Conservation (phyloP, 2,888 invertebrate species). For the Ditylenchus weischeri region DNA sequence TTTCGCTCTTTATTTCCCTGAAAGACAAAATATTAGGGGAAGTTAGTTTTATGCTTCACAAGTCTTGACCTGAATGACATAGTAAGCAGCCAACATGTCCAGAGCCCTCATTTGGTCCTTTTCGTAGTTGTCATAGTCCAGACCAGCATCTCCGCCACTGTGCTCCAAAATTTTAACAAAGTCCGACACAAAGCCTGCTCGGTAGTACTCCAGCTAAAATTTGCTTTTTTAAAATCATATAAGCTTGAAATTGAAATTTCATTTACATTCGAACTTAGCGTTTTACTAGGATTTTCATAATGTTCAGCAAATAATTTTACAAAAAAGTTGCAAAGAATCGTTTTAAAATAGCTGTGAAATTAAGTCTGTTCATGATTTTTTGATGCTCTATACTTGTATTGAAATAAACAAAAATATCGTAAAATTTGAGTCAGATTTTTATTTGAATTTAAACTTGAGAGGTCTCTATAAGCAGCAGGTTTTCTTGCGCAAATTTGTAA, state of each 20-base stretch:
- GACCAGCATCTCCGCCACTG: constrained; percentile 79
- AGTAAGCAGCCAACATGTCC: constrained; percentile 96
- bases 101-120: constrained; percentile 94
- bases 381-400: no score
- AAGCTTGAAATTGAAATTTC: background rate
- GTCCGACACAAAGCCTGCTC: constrained; percentile 83
- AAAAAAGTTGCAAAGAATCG: no score
- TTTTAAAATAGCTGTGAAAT: no score
- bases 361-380: no score
- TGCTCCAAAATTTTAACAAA: constrained; percentile 90
- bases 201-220: constrained; percentile 87
- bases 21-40: constrained; percentile 13
- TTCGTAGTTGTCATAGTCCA: constrained; percentile 78
- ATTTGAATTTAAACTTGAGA: no score
- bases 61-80: constrained; percentile 71
- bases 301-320: no score
- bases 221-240: background rate
- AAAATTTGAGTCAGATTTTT: no score
- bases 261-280: background rate
- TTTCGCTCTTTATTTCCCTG: constrained; percentile 87
- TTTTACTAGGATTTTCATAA: no score
- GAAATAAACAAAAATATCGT: no score
- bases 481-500: no score
- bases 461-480: no score
- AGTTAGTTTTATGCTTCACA: background rate